Percentiles rank a stretch among this genome's conserved stretches.
phyloP scores from a whole-genome alignment of 2,797 vertebrate genomes.

The Lates japonicus region DNA sequence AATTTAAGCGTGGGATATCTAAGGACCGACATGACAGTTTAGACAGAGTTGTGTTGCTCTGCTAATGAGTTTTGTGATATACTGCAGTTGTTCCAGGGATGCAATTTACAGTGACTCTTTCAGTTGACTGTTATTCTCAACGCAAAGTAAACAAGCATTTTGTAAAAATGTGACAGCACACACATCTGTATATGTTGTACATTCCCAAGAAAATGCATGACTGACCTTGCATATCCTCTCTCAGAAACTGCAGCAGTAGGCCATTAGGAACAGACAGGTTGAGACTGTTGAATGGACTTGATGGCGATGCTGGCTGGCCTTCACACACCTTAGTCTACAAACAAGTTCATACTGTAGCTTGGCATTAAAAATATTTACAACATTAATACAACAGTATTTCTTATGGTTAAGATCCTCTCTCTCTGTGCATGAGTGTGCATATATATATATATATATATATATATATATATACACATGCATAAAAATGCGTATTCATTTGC shows the following conservation, averaged over 20 bases:
- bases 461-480: background rate
- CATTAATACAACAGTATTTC: background rate
- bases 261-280: slow-evolving; percentile 90
- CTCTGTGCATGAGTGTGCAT: background rate
- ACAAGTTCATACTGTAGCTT: slow-evolving; percentile 5
- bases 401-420: too few species aligned
- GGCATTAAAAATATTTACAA: background rate
- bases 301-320: slow-evolving; percentile 27
- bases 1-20: background rate
- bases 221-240: slow-evolving; percentile 84
- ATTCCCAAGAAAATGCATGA: background rate
- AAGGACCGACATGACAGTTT: background rate
- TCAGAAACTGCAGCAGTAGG: slow-evolving; percentile 87
- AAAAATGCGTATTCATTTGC: background rate
- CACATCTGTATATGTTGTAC: background rate
- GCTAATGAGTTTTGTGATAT: slow-evolving; percentile 1
- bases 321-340: slow-evolving; percentile 43
- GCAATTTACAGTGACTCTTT: background rate
- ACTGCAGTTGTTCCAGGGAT: background rate
- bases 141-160: slow-evolving; percentile 2
- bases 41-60: background rate
- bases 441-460: background rate
- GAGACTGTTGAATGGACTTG: slow-evolving; percentile 81
- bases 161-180: background rate
- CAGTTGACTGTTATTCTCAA: background rate